Base-by-base conservation (phyloP, 2,888 invertebrate genomes). In the Scrobipalpa atriplicella region DNA sequence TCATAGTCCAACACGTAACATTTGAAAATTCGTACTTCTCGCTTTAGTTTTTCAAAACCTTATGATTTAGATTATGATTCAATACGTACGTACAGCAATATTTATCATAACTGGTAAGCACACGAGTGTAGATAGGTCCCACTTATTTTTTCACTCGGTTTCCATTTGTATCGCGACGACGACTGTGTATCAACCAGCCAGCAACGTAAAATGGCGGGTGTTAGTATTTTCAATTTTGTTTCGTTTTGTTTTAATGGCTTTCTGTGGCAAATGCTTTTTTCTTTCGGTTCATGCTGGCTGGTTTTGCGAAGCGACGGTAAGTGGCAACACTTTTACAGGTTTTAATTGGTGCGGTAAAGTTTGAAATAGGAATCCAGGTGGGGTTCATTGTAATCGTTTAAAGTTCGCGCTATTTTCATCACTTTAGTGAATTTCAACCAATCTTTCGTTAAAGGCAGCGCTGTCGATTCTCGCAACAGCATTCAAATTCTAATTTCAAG, bases 181-280 rank as follows among this genome's bases (percentile, higher is more conserved):
- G 13, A 21, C 21, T 29, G 58, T 56, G 56, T 19, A 21, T 19
- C 21, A 18, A 11, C 13, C 29, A 29, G 21, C 7, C 13, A 58
- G 58, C 38, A 38, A 58, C 58, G n/a, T 9, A 38, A 58, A 58
- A 58, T 38, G 16, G 58, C 58, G 21, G 10, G 36, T 38, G 36
- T 58, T 21, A 43, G 39, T n/a, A 61, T 43, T 21, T 62, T n/a
- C 19, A 47, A 62, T 8, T 21, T 41, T 38, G 58, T 38, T 58
- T 58, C 58, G 58, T 58, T 58, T 58, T 62, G 58, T 62, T 64
- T 66, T 64, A 66, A 19, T 19, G 56, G 64, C 29, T n/a, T 56
- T 56, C 29, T 29, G 56, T 56, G 21, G 21, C 29, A 13, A 18
- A 52, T 18, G 52, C 19, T 56, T 58, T 58, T 58, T 16, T 38